phyloP scores from a whole-genome alignment of 2,113 vertebrate genomes.

The Ranitomeya variabilis region DNA sequence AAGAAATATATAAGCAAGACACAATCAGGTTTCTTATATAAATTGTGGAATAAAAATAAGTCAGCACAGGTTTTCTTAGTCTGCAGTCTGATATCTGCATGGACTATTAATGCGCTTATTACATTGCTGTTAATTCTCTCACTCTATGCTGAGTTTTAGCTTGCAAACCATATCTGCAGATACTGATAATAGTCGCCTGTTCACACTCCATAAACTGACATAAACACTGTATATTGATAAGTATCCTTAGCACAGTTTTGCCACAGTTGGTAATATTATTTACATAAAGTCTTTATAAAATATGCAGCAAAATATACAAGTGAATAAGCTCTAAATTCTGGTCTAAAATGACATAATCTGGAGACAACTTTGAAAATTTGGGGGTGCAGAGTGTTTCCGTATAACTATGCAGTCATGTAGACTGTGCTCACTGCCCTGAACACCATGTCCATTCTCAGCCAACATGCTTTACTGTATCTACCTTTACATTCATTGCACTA shows the following conservation, averaged over 20 bases:
- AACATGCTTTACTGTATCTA: too few relatives aligned
- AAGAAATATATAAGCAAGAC: slow-evolving; percentile 46
- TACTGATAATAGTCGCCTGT: neutral
- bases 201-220: neutral
- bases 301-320: too few relatives aligned
- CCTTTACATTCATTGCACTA: too few relatives aligned
- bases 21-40: slow-evolving; percentile 40
- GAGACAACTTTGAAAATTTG: too few relatives aligned
- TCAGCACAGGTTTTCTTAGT: neutral
- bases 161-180: neutral
- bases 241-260: neutral
- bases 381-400: too few relatives aligned
- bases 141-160: neutral
- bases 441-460: too few relatives aligned
- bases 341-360: too few relatives aligned
- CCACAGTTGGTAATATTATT: neutral
- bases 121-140: neutral
- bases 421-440: too few relatives aligned
- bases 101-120: neutral
- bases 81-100: slow-evolving; percentile 18
- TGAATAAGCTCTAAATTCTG: too few relatives aligned
- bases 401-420: too few relatives aligned
- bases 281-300: neutral
- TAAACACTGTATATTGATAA: neutral
- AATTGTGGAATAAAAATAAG: slow-evolving; percentile 2